Evolutionary conservation across 2,113 vertebrate species (phyloP).

Genomic region (Polypterus bichir): DNA sequence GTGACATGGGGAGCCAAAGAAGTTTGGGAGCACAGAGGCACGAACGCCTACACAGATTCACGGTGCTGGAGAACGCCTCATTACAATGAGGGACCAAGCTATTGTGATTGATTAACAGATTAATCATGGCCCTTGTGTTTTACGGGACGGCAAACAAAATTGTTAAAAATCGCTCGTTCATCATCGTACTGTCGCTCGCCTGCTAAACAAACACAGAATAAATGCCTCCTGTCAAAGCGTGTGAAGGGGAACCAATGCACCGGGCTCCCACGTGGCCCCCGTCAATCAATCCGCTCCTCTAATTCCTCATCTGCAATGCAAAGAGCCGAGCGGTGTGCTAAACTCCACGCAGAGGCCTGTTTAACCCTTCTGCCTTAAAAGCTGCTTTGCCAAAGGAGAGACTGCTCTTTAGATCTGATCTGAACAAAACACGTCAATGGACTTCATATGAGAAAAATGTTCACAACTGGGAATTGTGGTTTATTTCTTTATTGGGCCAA

Average conservation of each 20-base stretch:
- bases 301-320: not conserved
- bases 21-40: too few species aligned
- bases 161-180: not conserved
- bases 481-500: too few species aligned
- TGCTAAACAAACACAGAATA: not conserved
- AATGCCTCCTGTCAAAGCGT: not conserved
- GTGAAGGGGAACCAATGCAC: not conserved
- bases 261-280: not conserved
- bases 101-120: slow-evolving; percentile 45
- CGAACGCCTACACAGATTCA: too few species aligned
- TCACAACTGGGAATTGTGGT: too few species aligned
- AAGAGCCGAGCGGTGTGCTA: not conserved
- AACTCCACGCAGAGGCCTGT: too few species aligned
- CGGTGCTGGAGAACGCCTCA: slow-evolving; percentile 35
- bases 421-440: too few species aligned
- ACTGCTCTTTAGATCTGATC: too few species aligned
- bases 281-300: not conserved
- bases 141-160: not conserved
- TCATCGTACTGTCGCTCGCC: not conserved
- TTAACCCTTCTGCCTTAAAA: too few species aligned
- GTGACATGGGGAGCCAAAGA: too few species aligned
- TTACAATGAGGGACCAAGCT: slow-evolving; percentile 46
- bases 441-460: too few species aligned
- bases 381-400: too few species aligned
- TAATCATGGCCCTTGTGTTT: slow-evolving; percentile 14